Base-by-base conservation (phyloP, 2,113 vertebrate species). In the Carlito syrichta region DNA sequence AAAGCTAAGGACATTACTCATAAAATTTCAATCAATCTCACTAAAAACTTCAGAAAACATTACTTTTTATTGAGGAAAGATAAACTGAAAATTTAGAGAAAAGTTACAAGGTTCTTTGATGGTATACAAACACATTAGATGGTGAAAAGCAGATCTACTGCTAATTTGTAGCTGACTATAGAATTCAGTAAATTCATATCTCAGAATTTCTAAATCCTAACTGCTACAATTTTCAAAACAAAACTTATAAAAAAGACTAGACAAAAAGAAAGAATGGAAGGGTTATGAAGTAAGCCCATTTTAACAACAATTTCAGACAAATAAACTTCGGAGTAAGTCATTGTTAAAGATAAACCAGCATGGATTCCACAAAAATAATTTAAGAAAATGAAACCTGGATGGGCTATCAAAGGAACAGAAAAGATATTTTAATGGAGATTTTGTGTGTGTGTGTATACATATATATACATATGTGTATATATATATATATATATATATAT, bases 121-220 rank as follows among this genome's bases (percentile, higher is more conserved):
- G 69, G 52, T 40, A 45, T 25, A n/a, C 1, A 78, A 62, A 85
- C 17, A 56, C 0, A 73, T 30, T 19, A 32, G n/a, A 32, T 27
- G 9, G 12, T 38, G 40, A 78, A 86, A 71, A 71, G 60, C 19
- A 82, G 45, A 32, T 40, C 35, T 76, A 78, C 17, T 52, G 35
- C 38, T 43, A 81, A 35, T 91, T 27, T 2, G 48, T 35, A 9
- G 2, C 7, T 79, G 63, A 79, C 86, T 4, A n/a, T 1, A 83
- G 74, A 89, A 85, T 71, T 83, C 62, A 48, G 19, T 38, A 58
- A 52, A 25, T 14, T 77, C 48, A 11, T 12, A 58, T 23, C 62
- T 85, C 54, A 91, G 63, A 85, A 87, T 94, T 97, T 90, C 82
- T 83, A 54, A 88, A 95, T 86, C n/a, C 32, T 82, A 78, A 52